These are phyloP conservation scores for Microcebus tavaratra DNA, from an alignment of 2,113 vertebrate species.

Conservation along the genomic window DNA sequence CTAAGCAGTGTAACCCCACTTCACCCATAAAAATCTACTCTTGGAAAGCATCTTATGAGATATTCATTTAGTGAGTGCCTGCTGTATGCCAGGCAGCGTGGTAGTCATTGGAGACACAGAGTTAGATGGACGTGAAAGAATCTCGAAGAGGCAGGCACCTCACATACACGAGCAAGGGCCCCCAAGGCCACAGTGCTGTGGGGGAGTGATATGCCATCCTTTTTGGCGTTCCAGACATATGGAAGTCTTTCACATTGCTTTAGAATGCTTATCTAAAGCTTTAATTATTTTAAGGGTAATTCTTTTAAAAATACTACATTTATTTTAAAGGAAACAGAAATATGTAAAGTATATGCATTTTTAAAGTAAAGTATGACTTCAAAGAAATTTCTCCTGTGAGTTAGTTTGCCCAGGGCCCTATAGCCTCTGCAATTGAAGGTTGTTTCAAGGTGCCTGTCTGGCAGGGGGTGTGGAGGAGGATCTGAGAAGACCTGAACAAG, in stretches of 20 bases:
- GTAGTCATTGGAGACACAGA: neutral
- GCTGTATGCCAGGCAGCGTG: neutral
- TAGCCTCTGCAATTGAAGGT: neutral
- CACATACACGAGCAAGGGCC: neutral
- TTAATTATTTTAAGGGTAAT: neutral
- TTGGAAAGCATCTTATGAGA: neutral
- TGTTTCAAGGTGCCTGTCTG: neutral
- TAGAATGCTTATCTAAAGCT: neutral
- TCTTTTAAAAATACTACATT: neutral
- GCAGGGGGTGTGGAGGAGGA: neutral
- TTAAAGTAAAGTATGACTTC: neutral
- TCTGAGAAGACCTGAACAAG: neutral
- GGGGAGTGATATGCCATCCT: neutral
- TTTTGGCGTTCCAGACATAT: neutral
- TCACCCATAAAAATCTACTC: neutral
- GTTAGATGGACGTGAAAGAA: neutral
- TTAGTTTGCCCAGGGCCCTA: neutral
- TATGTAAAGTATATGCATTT: neutral
- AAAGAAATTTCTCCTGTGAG: neutral
- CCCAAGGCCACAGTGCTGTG: neutral
- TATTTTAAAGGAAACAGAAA: constrained; percentile 18
- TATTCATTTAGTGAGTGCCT: neutral
- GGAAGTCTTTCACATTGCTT: neutral
- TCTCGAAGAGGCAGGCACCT: neutral
- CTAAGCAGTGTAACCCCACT: neutral